Conservation (phyloP, 2,797 vertebrate genomes). For the Enteromius paludinosus region DNA sequence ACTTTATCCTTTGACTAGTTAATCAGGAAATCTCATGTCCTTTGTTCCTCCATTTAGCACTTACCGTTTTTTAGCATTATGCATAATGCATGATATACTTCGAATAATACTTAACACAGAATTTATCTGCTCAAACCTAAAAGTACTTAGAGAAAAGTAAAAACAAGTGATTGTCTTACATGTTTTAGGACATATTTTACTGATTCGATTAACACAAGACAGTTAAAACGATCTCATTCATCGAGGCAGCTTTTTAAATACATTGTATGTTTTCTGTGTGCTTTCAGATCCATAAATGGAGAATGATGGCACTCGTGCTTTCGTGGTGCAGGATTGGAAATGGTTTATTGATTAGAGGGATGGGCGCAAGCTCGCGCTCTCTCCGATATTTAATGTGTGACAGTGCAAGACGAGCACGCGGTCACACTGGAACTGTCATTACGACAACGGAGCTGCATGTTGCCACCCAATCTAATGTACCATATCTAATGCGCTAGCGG, state of each 20-base stretch:
- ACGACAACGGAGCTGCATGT: neutral
- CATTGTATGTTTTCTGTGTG: slow-evolving; percentile 20
- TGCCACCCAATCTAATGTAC: neutral
- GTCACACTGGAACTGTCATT: neutral
- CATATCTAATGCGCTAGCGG: neutral
- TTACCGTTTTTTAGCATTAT: too few species aligned
- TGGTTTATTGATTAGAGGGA: slow-evolving; percentile 41
- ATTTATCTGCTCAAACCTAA: neutral
- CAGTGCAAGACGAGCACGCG: neutral
- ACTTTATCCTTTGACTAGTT: neutral
- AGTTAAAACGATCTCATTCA: neutral
- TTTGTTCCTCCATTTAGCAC: neutral
- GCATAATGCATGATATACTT: neutral
- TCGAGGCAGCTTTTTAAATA: neutral
- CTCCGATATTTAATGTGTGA: slow-evolving; percentile 24
- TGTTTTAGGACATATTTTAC: slow-evolving; percentile 4
- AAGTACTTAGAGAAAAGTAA: neutral
- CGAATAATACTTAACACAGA: neutral
- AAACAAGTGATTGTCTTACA: neutral
- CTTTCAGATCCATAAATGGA: slow-evolving; percentile 16
- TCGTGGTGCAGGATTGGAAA: slow-evolving; percentile 32
- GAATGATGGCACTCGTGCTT: slow-evolving; percentile 19
- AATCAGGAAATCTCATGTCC: neutral
- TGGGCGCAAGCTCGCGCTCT: neutral
- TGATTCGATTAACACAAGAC: slow-evolving; percentile 9